phyloP scores from a whole-genome alignment of 2,888 invertebrate species.

The Biston betularia region DNA sequence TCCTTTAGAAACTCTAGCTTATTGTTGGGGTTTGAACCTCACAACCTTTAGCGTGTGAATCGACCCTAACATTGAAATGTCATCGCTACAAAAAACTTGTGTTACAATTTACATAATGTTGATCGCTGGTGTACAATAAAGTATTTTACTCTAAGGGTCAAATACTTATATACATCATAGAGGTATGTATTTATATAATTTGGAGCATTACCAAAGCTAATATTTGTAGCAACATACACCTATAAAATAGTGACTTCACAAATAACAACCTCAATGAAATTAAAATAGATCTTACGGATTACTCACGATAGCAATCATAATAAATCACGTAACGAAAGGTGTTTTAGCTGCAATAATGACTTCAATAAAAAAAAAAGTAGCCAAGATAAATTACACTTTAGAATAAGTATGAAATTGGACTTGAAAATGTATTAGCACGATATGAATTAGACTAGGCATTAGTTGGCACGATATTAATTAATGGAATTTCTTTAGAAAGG shows the following conservation, averaged over 20 bases:
- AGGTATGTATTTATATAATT: too few relatives aligned
- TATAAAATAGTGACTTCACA: constrained; percentile 52
- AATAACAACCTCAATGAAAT: constrained; percentile 77
- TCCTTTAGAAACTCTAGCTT: too few relatives aligned
- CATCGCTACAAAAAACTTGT: too few relatives aligned
- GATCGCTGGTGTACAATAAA: too few relatives aligned
- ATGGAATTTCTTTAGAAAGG: constrained; percentile 17
- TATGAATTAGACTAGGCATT: constrained; percentile 23
- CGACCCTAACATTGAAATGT: too few relatives aligned
- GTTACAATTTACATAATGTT: too few relatives aligned
- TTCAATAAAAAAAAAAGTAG: constrained; percentile 42
- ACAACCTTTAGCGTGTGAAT: too few relatives aligned
- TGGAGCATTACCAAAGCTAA: neutral
- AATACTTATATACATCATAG: too few relatives aligned
- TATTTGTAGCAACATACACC: constrained; percentile 15
- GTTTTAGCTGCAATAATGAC: constrained; percentile 46
- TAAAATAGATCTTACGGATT: constrained; percentile 54
- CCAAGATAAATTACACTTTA: constrained; percentile 37
- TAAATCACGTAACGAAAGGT: constrained; percentile 71
- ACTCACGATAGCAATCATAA: constrained; percentile 82
- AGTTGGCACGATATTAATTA: constrained; percentile 50
- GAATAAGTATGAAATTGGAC: constrained; percentile 43
- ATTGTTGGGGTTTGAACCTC: too few relatives aligned
- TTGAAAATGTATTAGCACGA: constrained; percentile 39
- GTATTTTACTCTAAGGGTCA: too few relatives aligned